These are phyloP conservation scores for Danio choprae DNA, from an alignment of 2,797 vertebrate genomes.

Conservation along the genomic window DNA sequence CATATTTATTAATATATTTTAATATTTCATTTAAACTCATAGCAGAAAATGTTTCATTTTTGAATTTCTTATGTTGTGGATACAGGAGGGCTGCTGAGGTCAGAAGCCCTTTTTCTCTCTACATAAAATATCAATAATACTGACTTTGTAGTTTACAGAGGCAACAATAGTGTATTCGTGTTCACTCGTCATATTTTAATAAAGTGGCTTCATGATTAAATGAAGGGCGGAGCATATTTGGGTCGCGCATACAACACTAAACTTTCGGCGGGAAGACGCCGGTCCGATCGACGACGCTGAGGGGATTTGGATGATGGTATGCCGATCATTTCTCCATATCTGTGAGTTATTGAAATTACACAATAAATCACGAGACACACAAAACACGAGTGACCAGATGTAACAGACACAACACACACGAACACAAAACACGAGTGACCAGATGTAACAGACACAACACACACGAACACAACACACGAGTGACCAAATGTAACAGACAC, in stretches of 20 bases:
- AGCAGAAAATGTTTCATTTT: no score
- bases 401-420: no score
- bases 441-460: no score
- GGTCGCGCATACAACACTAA: not conserved
- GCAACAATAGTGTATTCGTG: not conserved
- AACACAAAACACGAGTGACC: not conserved
- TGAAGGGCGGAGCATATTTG: not conserved
- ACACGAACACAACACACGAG: not conserved
- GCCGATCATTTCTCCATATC: not conserved
- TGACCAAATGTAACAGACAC: no score
- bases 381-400: no score
- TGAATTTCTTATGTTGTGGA: no score
- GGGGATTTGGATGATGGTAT: not conserved
- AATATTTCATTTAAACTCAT: no score
- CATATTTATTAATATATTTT: no score
- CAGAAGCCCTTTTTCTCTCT: not conserved
- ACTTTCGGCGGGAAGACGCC: not conserved
- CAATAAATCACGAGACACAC: not conserved
- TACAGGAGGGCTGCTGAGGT: not conserved
- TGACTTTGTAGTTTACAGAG: not conserved
- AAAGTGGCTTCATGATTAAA: not conserved
- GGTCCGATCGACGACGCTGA: not conserved
- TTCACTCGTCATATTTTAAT: not conserved
- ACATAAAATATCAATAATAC: not conserved
- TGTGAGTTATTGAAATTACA: not conserved